Evolutionary conservation across 1,140 invertebrate genomes (phyloP), one percentile per base, ranked within the genome.

Genomic region (Galleria mellonella): DNA sequence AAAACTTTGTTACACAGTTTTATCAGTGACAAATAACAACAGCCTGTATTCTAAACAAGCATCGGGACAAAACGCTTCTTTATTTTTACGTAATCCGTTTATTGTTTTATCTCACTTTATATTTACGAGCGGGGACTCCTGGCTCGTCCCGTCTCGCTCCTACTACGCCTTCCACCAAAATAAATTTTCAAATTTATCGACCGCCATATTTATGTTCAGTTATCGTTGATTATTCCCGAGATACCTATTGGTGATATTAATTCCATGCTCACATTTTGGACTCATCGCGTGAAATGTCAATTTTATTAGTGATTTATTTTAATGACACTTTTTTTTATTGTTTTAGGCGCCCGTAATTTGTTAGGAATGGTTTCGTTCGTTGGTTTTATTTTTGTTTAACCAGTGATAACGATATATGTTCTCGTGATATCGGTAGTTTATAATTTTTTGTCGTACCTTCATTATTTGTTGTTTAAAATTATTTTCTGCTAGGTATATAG

Each of bases 71-170:
- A 81, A 71, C 66, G 72, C 67, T 75, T 72, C 71, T 81, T 83
- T 83, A 78, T 83, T 72, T 74, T 67, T 67, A 76, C 66, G 65
- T 79, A 79, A 79, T 83, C 66, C 75, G 70, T 82, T 83, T 83
- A 83, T 83, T 83, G 77, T 83, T 82, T 83, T 83, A 83, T 82
- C 76, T 81, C 60, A 55, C 59, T 67, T 63, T 71, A 73, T 77
- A 81, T 83, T 83, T 83, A 83, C 61, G 79, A 71, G 46, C 61
- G 40, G 67, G 60, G 62, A 68, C 55, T 59, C 41, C 40, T 32
- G 45, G 17, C 17, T 23, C 51, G 45, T 47, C 37, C 63, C 60
- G 62, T 57, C 68, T 57, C 61, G 63, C 66, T 75, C 73, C 56
- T 57, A 60, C 54, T 23, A 43, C 60, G 52, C 35, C 2, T 27